These are phyloP conservation scores for Rhopalosiphum maidis DNA, from an alignment of 1,140 invertebrate species.

Conservation along the genomic window DNA sequence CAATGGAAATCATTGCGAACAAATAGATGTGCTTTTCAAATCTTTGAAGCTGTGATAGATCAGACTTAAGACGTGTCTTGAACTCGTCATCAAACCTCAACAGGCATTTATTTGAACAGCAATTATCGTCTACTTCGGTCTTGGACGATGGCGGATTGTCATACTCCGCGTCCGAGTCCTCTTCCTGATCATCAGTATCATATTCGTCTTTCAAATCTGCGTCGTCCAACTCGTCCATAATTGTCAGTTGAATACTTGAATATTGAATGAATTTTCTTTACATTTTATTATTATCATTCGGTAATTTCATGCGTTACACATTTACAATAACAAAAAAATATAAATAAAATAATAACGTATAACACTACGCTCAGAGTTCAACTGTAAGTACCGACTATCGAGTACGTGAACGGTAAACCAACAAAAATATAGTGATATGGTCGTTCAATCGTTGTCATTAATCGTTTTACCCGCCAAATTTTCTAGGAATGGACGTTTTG, in stretches of 20 bases:
- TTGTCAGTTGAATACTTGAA: neutral
- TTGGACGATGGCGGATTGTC: neutral
- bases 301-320: too few relatives aligned
- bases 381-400: too few relatives aligned
- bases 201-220: neutral
- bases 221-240: neutral
- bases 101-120: neutral
- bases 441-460: neutral
- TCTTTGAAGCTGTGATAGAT: neutral
- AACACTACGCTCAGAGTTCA: too few relatives aligned
- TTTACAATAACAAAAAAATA: neutral
- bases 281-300: neutral
- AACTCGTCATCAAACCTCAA: slow-evolving; percentile 10
- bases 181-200: neutral
- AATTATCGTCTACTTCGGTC: neutral
- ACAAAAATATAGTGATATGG: too few relatives aligned
- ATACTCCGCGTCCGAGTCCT: neutral
- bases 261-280: neutral
- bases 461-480: neutral
- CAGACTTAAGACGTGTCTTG: neutral
- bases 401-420: too few relatives aligned
- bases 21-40: neutral
- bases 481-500: neutral
- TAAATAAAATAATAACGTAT: neutral
- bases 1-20: slow-evolving; percentile 1